A percentile compares a stretch with the other conserved stretches of the same genome.
Conservation (phyloP, 30 jellyfish, hydroid and myxozoan genomes). For the Nemopilema nomurai region DNA sequence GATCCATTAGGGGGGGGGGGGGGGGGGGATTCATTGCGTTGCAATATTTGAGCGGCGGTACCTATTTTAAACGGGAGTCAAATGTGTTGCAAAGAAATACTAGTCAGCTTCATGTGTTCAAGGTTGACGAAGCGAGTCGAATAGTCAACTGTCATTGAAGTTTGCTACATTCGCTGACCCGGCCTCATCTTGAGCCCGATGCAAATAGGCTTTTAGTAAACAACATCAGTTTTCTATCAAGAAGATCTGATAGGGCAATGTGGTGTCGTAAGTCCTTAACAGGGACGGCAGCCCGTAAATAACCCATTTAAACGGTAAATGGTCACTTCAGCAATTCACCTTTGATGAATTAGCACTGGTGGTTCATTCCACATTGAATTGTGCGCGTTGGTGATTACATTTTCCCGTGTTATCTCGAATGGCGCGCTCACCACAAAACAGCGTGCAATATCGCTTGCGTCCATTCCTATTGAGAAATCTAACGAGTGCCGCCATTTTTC, state of each 20-base stretch:
- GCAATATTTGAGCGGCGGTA: too few relatives aligned
- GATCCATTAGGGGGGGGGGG: too few relatives aligned
- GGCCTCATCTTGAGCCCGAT: too few relatives aligned
- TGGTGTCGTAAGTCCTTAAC: not conserved
- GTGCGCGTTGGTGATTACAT: constrained; percentile 7
- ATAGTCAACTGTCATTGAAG: too few relatives aligned
- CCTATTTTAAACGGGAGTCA: too few relatives aligned
- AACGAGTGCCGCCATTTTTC: not conserved
- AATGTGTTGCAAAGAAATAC: too few relatives aligned
- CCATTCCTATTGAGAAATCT: not conserved
- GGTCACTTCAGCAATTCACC: not conserved
- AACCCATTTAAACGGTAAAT: too few relatives aligned
- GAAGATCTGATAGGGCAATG: too few relatives aligned
- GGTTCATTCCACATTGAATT: not conserved
- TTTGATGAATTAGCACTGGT: not conserved
- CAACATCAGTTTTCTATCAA: not conserved
- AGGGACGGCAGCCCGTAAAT: not conserved
- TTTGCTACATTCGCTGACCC: not conserved
- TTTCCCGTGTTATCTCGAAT: not conserved
- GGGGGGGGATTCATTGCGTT: too few relatives aligned
- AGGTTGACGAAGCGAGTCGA: too few relatives aligned
- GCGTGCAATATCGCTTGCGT: constrained; percentile 53
- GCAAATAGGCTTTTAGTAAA: not conserved
- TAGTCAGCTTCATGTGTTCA: too few relatives aligned
- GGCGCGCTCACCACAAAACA: constrained; percentile 24